These are phyloP conservation scores for Forbesichthys agassizii DNA, from an alignment of 2,113 vertebrate species.

Conservation along the genomic window DNA sequence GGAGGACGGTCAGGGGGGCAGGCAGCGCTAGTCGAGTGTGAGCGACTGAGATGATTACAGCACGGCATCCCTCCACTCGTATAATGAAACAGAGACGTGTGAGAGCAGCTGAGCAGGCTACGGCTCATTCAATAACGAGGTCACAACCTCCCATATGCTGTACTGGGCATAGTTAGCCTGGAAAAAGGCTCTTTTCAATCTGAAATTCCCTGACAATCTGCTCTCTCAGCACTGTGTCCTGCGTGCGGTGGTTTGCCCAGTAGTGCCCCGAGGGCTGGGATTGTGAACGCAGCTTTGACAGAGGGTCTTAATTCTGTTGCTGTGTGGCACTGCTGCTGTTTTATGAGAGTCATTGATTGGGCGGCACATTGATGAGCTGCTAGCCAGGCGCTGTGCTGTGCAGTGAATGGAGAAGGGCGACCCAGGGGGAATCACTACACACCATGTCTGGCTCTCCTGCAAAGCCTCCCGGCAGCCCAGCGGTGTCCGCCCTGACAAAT, in stretches of 20 bases:
- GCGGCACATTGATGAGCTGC: conserved; percentile 59
- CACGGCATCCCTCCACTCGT: conserved; percentile 23
- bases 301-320: conserved; percentile 11
- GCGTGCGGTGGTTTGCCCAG: conserved; percentile 34
- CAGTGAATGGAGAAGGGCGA: conserved; percentile 64
- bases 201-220: conserved; percentile 30
- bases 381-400: conserved; percentile 55
- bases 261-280: conserved; percentile 33
- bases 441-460: conserved; percentile 64
- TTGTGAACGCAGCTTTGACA: conserved; percentile 49
- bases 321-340: conserved; percentile 45
- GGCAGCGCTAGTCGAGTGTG: conserved; percentile 25
- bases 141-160: conserved; percentile 54
- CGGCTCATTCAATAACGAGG: conserved; percentile 54
- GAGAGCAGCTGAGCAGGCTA: not conserved
- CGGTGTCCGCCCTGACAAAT: conserved; percentile 65
- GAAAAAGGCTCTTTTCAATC: conserved; percentile 30
- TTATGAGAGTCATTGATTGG: conserved; percentile 71
- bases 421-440: conserved; percentile 74
- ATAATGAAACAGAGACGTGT: conserved; percentile 22
- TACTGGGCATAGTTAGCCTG: conserved; percentile 25
- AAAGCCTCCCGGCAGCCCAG: conserved; percentile 58
- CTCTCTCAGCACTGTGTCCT: conserved; percentile 29
- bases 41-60: conserved; percentile 45
- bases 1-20: conserved; percentile 4